These are phyloP conservation scores for Spodoptera exigua DNA, from an alignment of 2,888 invertebrate genomes.

Conservation along the genomic window DNA sequence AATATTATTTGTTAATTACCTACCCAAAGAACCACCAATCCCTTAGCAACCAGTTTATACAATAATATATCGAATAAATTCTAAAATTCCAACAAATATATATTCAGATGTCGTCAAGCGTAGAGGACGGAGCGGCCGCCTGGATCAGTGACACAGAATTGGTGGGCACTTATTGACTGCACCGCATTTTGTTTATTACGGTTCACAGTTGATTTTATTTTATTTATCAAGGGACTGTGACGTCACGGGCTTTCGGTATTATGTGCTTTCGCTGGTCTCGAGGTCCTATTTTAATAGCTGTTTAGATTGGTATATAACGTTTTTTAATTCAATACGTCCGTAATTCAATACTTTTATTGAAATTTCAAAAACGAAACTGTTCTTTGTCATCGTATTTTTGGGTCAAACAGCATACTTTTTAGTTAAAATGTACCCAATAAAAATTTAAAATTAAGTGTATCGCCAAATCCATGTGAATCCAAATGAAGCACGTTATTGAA, in stretches of 20 bases:
- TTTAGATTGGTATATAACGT: too few relatives aligned
- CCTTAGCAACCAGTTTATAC: not conserved
- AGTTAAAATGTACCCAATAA: too few relatives aligned
- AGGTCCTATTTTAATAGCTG: too few relatives aligned
- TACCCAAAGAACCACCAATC: slow-evolving; percentile 2
- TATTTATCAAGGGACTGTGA: slow-evolving; percentile 36
- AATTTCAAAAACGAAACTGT: too few relatives aligned
- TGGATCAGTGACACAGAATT: slow-evolving; percentile 87
- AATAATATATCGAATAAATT: slow-evolving; percentile 6
- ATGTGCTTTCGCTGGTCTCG: slow-evolving; percentile 16
- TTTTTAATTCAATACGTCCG: too few relatives aligned
- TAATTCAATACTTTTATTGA: too few relatives aligned
- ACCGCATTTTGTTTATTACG: slow-evolving; percentile 65
- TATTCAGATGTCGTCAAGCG: slow-evolving; percentile 83
- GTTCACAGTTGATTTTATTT: slow-evolving; percentile 62
- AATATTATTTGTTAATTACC: too few relatives aligned
- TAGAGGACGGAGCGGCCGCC: slow-evolving; percentile 81
- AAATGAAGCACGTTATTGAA: too few relatives aligned
- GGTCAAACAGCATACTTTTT: too few relatives aligned
- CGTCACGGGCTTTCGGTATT: slow-evolving; percentile 31
- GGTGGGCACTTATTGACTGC: slow-evolving; percentile 79
- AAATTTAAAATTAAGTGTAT: too few relatives aligned
- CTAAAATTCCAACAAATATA: slow-evolving; percentile 20
- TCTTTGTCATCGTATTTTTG: too few relatives aligned
- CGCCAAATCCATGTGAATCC: too few relatives aligned